Conservation (phyloP, 2,797 vertebrate genomes). For the Rhinella marina region DNA sequence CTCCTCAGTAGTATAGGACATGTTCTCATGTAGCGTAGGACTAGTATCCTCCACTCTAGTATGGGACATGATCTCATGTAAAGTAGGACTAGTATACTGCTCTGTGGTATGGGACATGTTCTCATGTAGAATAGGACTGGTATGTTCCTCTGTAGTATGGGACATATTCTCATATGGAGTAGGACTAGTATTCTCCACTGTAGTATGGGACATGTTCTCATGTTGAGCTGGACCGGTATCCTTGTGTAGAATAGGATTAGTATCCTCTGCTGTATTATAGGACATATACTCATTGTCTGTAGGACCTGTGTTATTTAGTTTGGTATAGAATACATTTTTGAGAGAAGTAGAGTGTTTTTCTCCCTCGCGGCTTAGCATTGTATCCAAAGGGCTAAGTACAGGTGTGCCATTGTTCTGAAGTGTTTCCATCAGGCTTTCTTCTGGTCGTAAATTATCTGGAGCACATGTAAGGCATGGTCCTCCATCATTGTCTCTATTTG, state of each 20-base stretch:
- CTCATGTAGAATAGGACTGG: not conserved
- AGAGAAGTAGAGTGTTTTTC: not conserved
- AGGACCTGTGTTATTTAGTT: not conserved
- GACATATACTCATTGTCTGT: not conserved
- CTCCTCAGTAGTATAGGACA: not conserved
- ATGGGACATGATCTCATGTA: not conserved
- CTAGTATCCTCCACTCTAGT: not conserved
- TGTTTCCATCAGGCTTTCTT: not conserved
- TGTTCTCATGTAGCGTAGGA: not conserved
- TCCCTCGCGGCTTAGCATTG: not conserved
- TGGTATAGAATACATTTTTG: not conserved
- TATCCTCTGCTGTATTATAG: not conserved
- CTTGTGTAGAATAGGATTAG: not conserved
- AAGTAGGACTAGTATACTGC: not conserved
- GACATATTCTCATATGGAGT: not conserved
- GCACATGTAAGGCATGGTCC: not conserved
- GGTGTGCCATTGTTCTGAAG: not conserved
- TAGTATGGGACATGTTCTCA: not conserved
- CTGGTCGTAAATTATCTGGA: not conserved
- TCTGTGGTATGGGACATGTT: not conserved
- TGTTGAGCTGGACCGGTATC: not conserved
- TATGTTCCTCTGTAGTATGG: not conserved
- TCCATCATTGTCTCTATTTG: not conserved
- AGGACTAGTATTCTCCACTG: not conserved
- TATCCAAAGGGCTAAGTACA: not conserved